Evolutionary conservation across 2,888 invertebrate genomes (phyloP).

Genomic region (Crioceris asparagi): DNA sequence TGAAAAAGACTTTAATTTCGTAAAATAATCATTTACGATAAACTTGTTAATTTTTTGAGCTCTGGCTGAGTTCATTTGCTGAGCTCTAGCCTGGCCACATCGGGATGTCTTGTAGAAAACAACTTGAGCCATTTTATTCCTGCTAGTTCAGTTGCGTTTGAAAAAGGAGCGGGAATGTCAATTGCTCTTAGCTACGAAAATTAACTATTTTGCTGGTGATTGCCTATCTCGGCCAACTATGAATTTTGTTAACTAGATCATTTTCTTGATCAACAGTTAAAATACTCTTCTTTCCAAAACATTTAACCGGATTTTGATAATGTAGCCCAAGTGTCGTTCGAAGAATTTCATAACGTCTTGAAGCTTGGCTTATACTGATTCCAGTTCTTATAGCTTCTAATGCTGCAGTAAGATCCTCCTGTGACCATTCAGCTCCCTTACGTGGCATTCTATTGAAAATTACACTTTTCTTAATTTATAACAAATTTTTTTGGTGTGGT

Average conservation of each 20-base stretch:
- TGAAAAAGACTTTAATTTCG: background rate
- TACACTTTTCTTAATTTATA: background rate
- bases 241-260: slow-evolving; percentile 12
- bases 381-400: background rate
- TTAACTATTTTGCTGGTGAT: slow-evolving; percentile 12
- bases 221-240: slow-evolving; percentile 12
- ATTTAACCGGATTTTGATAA: background rate
- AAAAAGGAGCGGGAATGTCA: slow-evolving; percentile 14
- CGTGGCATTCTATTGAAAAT: slow-evolving; percentile 1
- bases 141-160: slow-evolving; percentile 9
- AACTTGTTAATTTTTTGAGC: slow-evolving; percentile 22
- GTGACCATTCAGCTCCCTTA: background rate
- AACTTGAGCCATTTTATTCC: slow-evolving; percentile 19
- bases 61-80: slow-evolving; percentile 23
- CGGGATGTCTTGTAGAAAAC: slow-evolving; percentile 19
- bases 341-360: background rate
- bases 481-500: background rate
- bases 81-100: slow-evolving; percentile 19
- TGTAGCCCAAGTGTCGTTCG: background rate
- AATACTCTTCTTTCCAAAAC: slow-evolving; percentile 5
- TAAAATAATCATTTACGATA: slow-evolving; percentile 4
- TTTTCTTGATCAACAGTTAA: slow-evolving; percentile 13
- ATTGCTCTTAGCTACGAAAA: slow-evolving; percentile 9
- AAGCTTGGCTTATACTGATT: background rate
- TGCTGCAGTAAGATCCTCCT: background rate